A percentile compares a stretch with the other conserved stretches of the same genome.
phyloP scores from a whole-genome alignment of 1,140 invertebrate species.

The Anoplophora glabripennis region DNA sequence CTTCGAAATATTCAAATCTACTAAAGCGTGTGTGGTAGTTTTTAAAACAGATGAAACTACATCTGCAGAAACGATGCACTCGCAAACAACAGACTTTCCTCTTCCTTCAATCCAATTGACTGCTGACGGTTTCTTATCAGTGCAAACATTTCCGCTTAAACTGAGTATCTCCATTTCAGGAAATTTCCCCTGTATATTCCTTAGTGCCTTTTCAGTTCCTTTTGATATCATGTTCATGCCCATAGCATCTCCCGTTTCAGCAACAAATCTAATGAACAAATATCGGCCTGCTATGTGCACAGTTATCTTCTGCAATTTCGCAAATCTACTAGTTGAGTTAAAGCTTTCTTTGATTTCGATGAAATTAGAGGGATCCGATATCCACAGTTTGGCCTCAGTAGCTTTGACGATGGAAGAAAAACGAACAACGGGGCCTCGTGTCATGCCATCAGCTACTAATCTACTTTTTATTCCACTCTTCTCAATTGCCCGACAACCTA shows the following conservation, averaged over 20 bases:
- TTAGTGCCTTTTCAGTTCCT: slow-evolving; percentile 78
- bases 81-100: slow-evolving; percentile 93
- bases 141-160: slow-evolving; percentile 94
- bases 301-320: slow-evolving; percentile 75
- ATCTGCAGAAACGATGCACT: slow-evolving; percentile 77
- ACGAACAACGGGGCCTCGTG: slow-evolving; percentile 86
- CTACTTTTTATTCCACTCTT: slow-evolving; percentile 73
- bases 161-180: slow-evolving; percentile 89
- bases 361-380: slow-evolving; percentile 77
- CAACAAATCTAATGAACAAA: slow-evolving; percentile 89
- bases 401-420: slow-evolving; percentile 77
- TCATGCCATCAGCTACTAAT: slow-evolving; percentile 92
- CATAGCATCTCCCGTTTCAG: slow-evolving; percentile 97
- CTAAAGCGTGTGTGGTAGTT: slow-evolving; percentile 78
- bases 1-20: slow-evolving; percentile 89
- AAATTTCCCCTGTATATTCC: slow-evolving; percentile 68
- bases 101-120: slow-evolving; percentile 98
- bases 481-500: slow-evolving; percentile 70
- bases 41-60: slow-evolving; percentile 76
- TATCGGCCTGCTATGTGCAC: slow-evolving; percentile 79
- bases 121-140: slow-evolving; percentile 95
- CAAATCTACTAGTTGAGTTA: slow-evolving; percentile 84
- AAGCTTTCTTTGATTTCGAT: slow-evolving; percentile 65
- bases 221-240: slow-evolving; percentile 99
- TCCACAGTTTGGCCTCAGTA: slow-evolving; percentile 78